Percentiles rank a stretch among this genome's conserved stretches.
Evolutionary conservation across 2,113 vertebrate genomes (phyloP).

Genomic region (Xyliphius kryptos): DNA sequence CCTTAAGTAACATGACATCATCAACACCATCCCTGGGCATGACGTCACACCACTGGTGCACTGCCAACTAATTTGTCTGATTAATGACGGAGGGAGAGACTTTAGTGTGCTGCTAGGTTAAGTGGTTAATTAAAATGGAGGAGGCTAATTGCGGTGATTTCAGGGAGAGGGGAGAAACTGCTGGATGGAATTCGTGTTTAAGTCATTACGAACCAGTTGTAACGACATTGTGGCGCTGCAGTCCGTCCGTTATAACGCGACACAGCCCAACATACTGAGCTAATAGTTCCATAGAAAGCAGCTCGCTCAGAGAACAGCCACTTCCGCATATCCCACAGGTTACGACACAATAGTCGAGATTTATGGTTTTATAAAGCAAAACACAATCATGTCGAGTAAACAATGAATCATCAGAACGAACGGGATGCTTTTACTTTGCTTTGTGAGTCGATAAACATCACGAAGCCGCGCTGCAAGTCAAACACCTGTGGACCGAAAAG

Average conservation of each 20-base stretch:
- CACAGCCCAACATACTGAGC: too few species aligned
- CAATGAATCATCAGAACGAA: neutral
- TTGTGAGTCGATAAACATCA: too few species aligned
- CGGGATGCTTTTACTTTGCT: neutral
- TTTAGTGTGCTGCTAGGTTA: neutral
- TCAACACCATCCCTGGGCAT: constrained; percentile 11
- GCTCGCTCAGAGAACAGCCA: neutral
- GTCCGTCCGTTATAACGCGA: too few species aligned
- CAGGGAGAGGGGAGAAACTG: neutral
- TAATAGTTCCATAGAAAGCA: too few species aligned
- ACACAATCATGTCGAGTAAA: too few species aligned
- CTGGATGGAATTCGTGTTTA: too few species aligned
- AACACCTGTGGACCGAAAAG: constrained; percentile 55
- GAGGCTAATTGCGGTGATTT: constrained; percentile 6
- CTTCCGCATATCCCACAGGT: neutral
- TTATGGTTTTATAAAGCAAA: too few species aligned
- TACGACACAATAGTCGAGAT: neutral
- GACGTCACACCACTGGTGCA: constrained; percentile 36
- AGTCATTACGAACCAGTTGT: too few species aligned
- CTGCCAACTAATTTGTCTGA: constrained; percentile 25
- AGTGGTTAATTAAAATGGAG: neutral
- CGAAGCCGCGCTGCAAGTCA: neutral
- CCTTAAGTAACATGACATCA: constrained; percentile 56
- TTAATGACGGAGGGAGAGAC: constrained; percentile 11
- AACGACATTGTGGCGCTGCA: too few species aligned